phyloP scores from a whole-genome alignment of 2,113 vertebrate species.

The Nycticebus coucang region DNA sequence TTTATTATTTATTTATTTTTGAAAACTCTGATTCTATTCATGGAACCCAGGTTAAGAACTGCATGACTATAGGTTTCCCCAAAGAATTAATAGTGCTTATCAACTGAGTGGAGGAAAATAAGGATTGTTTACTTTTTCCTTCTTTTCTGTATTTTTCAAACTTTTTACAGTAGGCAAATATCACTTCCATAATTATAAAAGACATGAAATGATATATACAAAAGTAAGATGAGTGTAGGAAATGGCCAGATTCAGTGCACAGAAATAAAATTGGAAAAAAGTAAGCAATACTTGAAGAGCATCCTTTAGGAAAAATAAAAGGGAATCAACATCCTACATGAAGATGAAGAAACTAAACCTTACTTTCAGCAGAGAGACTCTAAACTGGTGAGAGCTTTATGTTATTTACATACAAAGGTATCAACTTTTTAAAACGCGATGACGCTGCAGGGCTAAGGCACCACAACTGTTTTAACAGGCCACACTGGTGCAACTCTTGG shows the following conservation, averaged over 20 bases:
- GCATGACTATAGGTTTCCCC: background rate
- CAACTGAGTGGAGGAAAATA: background rate
- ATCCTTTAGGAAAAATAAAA: background rate
- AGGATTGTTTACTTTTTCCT: background rate
- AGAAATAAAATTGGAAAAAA: conserved; percentile 35
- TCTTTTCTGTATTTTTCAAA: background rate
- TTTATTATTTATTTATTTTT: too few relatives aligned
- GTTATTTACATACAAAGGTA: background rate
- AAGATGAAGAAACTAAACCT: background rate
- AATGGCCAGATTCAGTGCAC: background rate
- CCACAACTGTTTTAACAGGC: background rate
- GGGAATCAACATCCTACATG: background rate
- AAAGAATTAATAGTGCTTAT: background rate
- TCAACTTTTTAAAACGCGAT: background rate
- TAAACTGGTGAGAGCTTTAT: background rate
- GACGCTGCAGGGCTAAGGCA: background rate
- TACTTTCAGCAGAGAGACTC: background rate
- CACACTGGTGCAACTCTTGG: background rate
- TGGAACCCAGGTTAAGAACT: background rate
- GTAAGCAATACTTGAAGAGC: conserved; percentile 11
- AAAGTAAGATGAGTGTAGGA: background rate
- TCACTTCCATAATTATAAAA: conserved; percentile 2
- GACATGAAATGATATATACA: background rate
- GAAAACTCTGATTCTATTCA: background rate
- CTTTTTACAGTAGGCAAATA: conserved; percentile 1